These are phyloP conservation scores for Cynocephalus volans DNA, from an alignment of 2,113 vertebrate species.

Conservation along the genomic window DNA sequence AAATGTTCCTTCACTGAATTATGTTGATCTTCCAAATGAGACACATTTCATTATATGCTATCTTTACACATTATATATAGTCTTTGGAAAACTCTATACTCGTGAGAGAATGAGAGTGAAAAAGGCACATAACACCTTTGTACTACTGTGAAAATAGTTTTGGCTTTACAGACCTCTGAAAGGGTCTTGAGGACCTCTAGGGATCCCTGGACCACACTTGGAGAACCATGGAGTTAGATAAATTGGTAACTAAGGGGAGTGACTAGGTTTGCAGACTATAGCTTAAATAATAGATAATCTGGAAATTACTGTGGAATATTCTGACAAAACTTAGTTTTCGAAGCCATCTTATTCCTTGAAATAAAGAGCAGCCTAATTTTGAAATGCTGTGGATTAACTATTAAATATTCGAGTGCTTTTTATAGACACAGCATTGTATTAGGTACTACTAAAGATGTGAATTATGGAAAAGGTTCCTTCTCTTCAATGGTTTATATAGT, in stretches of 20 bases:
- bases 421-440: slow-evolving; percentile 47
- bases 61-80: background rate
- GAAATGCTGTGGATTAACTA: slow-evolving; percentile 44
- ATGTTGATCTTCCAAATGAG: slow-evolving; percentile 46
- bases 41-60: slow-evolving; percentile 56
- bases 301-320: slow-evolving; percentile 48
- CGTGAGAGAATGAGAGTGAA: background rate
- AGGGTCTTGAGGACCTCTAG: background rate
- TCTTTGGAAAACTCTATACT: background rate
- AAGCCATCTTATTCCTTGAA: slow-evolving; percentile 62
- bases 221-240: slow-evolving; percentile 31
- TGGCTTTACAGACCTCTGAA: background rate
- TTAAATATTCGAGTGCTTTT: slow-evolving; percentile 62
- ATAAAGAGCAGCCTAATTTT: slow-evolving; percentile 54
- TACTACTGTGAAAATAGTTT: slow-evolving; percentile 54
- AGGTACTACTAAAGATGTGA: slow-evolving; percentile 17
- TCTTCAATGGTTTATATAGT: slow-evolving; percentile 46
- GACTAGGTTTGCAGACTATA: slow-evolving; percentile 20
- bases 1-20: slow-evolving; percentile 59
- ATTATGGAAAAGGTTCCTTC: slow-evolving; percentile 21
- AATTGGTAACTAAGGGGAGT: slow-evolving; percentile 8
- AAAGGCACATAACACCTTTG: background rate
- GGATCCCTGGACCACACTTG: background rate
- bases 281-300: slow-evolving; percentile 15
- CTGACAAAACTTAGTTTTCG: slow-evolving; percentile 35